These are phyloP conservation scores for Sigmodon hispidus DNA, from an alignment of 2,113 vertebrate species.

Conservation along the genomic window DNA sequence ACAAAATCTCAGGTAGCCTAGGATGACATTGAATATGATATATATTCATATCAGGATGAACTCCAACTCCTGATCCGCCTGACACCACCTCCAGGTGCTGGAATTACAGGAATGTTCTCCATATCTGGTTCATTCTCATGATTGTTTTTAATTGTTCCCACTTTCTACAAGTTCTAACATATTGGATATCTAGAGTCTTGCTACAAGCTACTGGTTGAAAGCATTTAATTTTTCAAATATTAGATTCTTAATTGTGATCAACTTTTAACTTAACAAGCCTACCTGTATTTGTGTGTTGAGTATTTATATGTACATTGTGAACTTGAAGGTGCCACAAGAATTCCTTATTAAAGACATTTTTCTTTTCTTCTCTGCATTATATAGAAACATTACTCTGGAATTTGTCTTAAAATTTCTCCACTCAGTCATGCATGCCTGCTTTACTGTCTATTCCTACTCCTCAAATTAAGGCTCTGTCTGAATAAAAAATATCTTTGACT, in stretches of 20 bases:
- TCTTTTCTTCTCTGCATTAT: not conserved
- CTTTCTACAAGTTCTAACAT: conserved; percentile 21
- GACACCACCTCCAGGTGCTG: not conserved
- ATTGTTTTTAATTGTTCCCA: not conserved
- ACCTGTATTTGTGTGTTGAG: not conserved
- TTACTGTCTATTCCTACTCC: not conserved
- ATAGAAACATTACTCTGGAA: not conserved
- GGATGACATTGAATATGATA: not conserved
- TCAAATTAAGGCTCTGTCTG: not conserved
- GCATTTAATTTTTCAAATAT: not conserved
- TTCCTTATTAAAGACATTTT: not conserved
- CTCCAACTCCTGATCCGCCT: not conserved
- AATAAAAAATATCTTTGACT: not conserved
- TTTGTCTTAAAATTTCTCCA: not conserved
- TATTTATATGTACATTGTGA: not conserved
- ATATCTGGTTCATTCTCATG: not conserved
- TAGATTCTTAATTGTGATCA: not conserved
- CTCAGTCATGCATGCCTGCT: not conserved
- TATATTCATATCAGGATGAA: not conserved
- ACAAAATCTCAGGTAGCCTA: not conserved
- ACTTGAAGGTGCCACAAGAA: not conserved
- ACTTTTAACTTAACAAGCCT: not conserved
- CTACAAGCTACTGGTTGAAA: not conserved
- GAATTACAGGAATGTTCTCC: not conserved
- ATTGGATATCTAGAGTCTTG: not conserved